phyloP scores from a whole-genome alignment of 2,888 invertebrate genomes.

The Xestia c-nigrum region DNA sequence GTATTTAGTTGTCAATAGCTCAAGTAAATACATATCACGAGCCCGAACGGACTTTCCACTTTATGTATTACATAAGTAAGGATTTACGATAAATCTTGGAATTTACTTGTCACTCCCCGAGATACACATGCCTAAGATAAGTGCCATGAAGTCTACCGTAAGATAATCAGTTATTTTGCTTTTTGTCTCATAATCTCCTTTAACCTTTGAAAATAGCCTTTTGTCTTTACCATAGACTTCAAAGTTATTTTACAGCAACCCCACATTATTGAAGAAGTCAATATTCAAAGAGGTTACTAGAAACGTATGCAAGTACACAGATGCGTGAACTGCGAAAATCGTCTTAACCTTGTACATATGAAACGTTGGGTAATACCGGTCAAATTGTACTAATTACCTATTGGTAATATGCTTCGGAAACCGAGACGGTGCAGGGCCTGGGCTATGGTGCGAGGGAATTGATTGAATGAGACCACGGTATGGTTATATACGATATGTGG shows the following conservation, averaged over 20 bases:
- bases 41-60: constrained; percentile 25
- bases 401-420: constrained; percentile 34
- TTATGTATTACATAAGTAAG: background rate
- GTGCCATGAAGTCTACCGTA: no score
- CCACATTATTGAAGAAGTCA: background rate
- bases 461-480: no score
- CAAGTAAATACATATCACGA: constrained; percentile 14
- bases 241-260: constrained; percentile 1
- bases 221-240: background rate
- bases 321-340: constrained; percentile 14
- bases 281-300: background rate
- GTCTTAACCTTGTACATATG: constrained; percentile 48
- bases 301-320: background rate
- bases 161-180: background rate
- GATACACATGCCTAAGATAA: background rate
- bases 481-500: no score
- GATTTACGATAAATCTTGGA: background rate
- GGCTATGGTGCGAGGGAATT: no score
- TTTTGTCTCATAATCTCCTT: background rate
- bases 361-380: constrained; percentile 34
- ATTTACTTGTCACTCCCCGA: background rate
- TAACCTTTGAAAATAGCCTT: background rate
- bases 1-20: constrained; percentile 10
- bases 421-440: constrained; percentile 9
- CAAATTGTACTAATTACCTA: constrained; percentile 39